Conservation (phyloP, 2,113 vertebrate genomes). For the Amia ocellicauda region DNA sequence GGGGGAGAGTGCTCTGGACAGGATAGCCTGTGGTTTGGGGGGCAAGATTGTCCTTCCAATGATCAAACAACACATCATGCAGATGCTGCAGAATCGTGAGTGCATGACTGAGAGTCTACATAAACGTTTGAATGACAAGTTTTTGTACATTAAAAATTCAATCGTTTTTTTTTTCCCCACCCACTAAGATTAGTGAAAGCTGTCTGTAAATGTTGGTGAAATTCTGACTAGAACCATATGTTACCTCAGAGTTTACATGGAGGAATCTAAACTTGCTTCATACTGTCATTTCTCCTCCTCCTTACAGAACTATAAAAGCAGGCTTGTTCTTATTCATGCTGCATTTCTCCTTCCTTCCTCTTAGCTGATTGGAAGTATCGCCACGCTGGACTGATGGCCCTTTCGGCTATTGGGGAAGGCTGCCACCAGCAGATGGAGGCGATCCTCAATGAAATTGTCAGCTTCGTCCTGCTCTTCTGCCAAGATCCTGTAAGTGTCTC, state of each 20-base stretch:
- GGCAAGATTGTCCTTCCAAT: constrained; percentile 94
- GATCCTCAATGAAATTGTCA: constrained; percentile 94
- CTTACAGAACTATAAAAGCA: too few relatives aligned
- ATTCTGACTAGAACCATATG: too few relatives aligned
- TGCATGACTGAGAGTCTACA: constrained; percentile 1
- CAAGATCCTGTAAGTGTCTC: constrained; percentile 85
- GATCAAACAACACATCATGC: constrained; percentile 98
- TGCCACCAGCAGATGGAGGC: constrained; percentile 99
- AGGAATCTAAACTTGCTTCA: too few relatives aligned
- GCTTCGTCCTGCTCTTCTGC: constrained; percentile 90
- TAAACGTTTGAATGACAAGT: background rate
- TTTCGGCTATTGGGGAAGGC: constrained; percentile 95
- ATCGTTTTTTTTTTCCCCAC: too few relatives aligned
- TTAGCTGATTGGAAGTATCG: constrained; percentile 97
- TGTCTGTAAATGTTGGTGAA: too few relatives aligned
- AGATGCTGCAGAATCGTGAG: constrained; percentile 97
- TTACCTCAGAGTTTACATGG: too few relatives aligned
- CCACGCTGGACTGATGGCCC: constrained; percentile 92
- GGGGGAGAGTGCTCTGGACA: constrained; percentile 92
- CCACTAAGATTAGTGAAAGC: too few relatives aligned
- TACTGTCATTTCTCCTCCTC: too few relatives aligned
- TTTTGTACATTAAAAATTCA: too few relatives aligned
- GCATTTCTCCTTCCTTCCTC: too few relatives aligned
- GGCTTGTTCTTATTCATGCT: too few relatives aligned
- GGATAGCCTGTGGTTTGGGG: constrained; percentile 94